A percentile compares a stretch with the other conserved stretches of the same genome.
Conservation (phyloP, 2,888 invertebrate genomes). For the Sturmia bella region DNA sequence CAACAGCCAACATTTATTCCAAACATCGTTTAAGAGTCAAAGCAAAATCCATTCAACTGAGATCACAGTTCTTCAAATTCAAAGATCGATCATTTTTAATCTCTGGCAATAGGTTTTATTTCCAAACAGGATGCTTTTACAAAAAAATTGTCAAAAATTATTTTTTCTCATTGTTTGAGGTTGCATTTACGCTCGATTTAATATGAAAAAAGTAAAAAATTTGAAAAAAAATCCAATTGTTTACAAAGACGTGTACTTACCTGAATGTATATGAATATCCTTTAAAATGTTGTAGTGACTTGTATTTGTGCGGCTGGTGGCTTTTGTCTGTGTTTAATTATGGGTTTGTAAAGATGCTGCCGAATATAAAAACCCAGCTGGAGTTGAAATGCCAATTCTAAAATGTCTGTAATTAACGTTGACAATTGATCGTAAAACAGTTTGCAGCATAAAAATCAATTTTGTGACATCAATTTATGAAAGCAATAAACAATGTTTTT, state of each 20-base stretch:
- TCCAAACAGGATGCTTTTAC: not conserved
- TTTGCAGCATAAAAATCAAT: constrained; percentile 47
- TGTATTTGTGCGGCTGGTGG: constrained; percentile 42
- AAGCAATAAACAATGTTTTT: constrained; percentile 37
- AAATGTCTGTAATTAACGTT: constrained; percentile 37
- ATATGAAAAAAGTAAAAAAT: not conserved
- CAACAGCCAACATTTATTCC: constrained; percentile 20
- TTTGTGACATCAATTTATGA: constrained; percentile 61
- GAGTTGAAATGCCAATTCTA: constrained; percentile 1
- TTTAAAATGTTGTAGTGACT: constrained; percentile 33
- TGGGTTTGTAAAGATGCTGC: constrained; percentile 18
- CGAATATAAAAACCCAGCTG: constrained; percentile 59
- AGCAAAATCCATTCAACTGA: constrained; percentile 22
- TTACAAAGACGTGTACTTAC: too few relatives aligned
- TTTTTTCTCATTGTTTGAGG: not conserved
- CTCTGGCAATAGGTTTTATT: not conserved
- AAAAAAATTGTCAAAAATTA: constrained; percentile 53
- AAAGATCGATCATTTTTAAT: constrained; percentile 58
- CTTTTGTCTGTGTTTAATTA: not conserved
- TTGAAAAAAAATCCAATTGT: too few relatives aligned
- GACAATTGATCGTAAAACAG: constrained; percentile 39
- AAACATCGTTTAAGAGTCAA: constrained; percentile 11
- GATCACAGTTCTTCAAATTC: constrained; percentile 43
- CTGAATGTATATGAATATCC: constrained; percentile 55
- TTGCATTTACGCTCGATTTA: not conserved